Evolutionary conservation across 2,888 invertebrate species (phyloP).

Genomic region (Micropterix aruncella): DNA sequence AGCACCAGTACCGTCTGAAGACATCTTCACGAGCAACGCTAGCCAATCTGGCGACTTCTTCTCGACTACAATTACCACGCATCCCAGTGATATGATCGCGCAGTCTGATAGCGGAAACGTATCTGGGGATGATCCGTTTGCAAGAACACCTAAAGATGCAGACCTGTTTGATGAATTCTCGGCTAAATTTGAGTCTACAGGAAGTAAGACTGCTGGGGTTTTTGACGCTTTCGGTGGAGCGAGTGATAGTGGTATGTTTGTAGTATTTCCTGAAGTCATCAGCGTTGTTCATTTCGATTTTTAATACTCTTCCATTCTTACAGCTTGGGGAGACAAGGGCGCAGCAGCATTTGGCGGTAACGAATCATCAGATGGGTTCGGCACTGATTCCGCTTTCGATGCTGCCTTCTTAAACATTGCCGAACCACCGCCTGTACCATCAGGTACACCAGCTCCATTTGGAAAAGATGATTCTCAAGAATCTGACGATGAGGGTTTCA

Average conservation of each 20-base stretch:
- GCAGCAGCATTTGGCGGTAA: conserved; percentile 12
- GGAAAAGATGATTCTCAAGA: conserved; percentile 55
- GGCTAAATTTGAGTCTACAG: conserved; percentile 71
- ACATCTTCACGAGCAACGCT: conserved; percentile 11
- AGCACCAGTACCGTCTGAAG: conserved; percentile 21
- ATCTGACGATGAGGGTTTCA: conserved; percentile 67
- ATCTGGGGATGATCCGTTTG: conserved; percentile 20
- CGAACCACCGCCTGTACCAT: conserved; percentile 54
- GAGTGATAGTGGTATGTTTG: conserved; percentile 23
- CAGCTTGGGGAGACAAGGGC: conserved; percentile 21
- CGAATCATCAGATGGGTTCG: conserved; percentile 17
- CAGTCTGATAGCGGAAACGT: conserved; percentile 1
- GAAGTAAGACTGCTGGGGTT: conserved; percentile 26
- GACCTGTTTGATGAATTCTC: conserved; percentile 80
- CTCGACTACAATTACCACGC: background rate
- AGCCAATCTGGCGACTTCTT: background rate
- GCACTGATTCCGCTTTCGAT: conserved; percentile 48
- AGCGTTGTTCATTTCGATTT: background rate
- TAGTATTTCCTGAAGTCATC: background rate
- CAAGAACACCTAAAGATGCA: conserved; percentile 29
- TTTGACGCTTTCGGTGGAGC: conserved; percentile 38
- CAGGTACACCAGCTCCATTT: conserved; percentile 48
- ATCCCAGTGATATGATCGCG: background rate
- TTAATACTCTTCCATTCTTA: background rate
- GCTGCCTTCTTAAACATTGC: conserved; percentile 71